Evolutionary conservation across 2,113 vertebrate species (phyloP), one percentile per base, ranked within the genome.

Genomic region (Apus apus): DNA sequence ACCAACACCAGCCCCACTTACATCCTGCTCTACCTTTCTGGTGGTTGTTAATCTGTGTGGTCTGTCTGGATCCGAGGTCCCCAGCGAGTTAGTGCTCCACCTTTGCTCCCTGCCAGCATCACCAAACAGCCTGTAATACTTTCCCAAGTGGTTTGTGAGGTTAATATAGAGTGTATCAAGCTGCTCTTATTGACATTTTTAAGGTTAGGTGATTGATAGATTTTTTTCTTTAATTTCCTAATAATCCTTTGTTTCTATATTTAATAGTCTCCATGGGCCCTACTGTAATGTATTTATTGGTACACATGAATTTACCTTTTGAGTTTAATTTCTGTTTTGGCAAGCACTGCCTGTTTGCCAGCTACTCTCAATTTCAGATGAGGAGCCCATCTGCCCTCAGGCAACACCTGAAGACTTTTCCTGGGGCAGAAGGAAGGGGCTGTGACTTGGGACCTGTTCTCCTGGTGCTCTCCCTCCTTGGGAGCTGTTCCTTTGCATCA

Each of bases 351-450:
- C 71, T 30, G 16, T 84, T 22, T 26, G 5, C 11, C 56, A 36
- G 40, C 29, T 6, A 0, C 36, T 22, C 6, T 5, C 20, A 9
- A 54, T n/a, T 25, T 34, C 53, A 54, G 17, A 20, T 0, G 34
- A 51, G 27, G 66, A 30, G 1, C 60, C n/a, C 38, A 2, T 5
- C 48, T 68, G 6, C 50, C 68, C 50, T 5, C 30, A 0, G 51
- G 46, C 1, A 1, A 12, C 36, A 58, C 36, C 71, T 32, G 26
- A 19, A n/a, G 51, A 14, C 15, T 23, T 22, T 40, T 9, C 66
- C n/a, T 10, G 73, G 81, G 5, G 9, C 0, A 5, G 60, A 45
- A 68, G n/a, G 79, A 34, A 40, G 72, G 53, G 29, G 0, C 20
- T 3, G 80, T 6, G 54, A 5, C 43, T 12, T 1, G 13, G 79